These are phyloP conservation scores for Nomada hirtipes DNA, from an alignment of 2,888 invertebrate species.

Conservation along the genomic window DNA sequence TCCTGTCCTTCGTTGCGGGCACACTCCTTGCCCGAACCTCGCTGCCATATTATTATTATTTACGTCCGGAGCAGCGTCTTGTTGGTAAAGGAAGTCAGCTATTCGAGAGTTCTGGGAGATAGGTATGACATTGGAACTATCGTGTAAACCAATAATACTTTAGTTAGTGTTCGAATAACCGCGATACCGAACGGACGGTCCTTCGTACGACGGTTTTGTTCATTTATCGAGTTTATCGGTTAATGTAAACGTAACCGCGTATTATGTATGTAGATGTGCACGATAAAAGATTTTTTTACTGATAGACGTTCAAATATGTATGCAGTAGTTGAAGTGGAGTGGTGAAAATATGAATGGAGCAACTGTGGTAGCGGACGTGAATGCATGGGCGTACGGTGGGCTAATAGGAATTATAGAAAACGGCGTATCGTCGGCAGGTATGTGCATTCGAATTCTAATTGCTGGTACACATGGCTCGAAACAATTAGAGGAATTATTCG, in stretches of 20 bases:
- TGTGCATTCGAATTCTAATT: neutral
- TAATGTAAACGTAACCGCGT: neutral
- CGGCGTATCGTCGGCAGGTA: conserved; percentile 2
- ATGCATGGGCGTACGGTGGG: too few species aligned
- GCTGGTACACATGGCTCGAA: neutral
- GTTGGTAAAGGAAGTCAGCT: conserved; percentile 33
- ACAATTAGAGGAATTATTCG: neutral
- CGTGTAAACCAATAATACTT: conserved; percentile 16
- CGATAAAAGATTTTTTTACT: neutral
- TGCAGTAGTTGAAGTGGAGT: conserved; percentile 4
- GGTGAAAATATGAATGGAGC: neutral
- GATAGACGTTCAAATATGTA: neutral
- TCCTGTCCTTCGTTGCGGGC: conserved; percentile 38
- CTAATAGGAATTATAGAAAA: neutral
- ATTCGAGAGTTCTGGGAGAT: conserved; percentile 66
- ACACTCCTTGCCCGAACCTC: conserved; percentile 18
- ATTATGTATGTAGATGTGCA: neutral
- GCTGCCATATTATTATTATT: conserved; percentile 44
- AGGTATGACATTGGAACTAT: conserved; percentile 66
- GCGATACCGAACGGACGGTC: neutral
- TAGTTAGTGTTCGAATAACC: conserved; percentile 11
- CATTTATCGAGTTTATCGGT: neutral
- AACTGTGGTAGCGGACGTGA: neutral
- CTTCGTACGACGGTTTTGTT: neutral
- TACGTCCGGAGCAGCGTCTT: neutral